Evolutionary conservation across 2,113 vertebrate genomes (phyloP), one percentile per base, ranked within the genome.

Genomic region (Podiceps cristatus): DNA sequence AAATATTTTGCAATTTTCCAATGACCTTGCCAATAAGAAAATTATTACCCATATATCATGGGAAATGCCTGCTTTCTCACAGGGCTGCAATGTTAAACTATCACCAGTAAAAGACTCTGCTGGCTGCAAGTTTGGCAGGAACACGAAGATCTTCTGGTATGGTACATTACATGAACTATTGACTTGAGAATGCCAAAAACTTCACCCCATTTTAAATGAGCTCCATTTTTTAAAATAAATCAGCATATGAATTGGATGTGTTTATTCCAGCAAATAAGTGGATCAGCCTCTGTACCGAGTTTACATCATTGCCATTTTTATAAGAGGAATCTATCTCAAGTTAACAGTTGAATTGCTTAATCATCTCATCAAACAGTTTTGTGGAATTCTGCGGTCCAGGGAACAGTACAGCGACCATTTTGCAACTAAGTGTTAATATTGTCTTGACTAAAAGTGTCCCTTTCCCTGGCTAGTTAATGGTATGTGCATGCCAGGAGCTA

Each of bases 1-100:
- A 97, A 97, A 97, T 96, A 96, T 97, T 97, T 97, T 95, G 90
- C 94, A 97, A 97, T 96, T 97, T 97, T 97, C 97, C 97, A 92
- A 77, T 80, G 91, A 56, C 83, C 77, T 95, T 96, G 97, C 96
- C 97, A 97, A 92, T 89, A 94, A 96, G 90, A 86, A 96, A 95
- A 95, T 66, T 55, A 95, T 95, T 96, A 79, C 87, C 91, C 95
- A 96, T 96, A 96, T 91, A 97, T 97, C 96, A 94, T 96, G 97
- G 96, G 97, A 97, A 97, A 97, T 97, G 97, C 79, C 94, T 97
- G 87, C 95, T 96, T 82, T 97, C 97, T 97, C 96, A 73, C 96
- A 97, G 77, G 83, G 90, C 94, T 96, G 96, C 85, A 95, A 94
- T n/a, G 86, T 87, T 96, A 81, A 96, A 9, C 96, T 90, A 96